A percentile compares a stretch with the other conserved stretches of the same genome.
Evolutionary conservation across 2,797 vertebrate genomes (phyloP).

Genomic region (Chromis chromis): DNA sequence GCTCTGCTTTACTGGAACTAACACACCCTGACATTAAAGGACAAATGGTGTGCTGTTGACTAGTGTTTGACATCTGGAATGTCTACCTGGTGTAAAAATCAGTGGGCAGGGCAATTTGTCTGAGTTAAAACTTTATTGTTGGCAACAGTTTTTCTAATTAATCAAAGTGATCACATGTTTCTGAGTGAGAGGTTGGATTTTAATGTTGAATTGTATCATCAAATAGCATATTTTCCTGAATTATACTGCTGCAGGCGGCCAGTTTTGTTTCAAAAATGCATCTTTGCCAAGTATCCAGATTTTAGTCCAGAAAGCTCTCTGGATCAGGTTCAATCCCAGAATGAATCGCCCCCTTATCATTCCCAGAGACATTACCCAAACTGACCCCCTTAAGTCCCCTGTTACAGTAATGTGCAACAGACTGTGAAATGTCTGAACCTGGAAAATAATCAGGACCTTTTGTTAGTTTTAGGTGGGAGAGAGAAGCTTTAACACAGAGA

Average conservation of each 20-base stretch:
- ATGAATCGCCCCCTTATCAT: constrained; percentile 47
- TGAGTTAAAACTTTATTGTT: not conserved
- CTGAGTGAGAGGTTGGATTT: not conserved
- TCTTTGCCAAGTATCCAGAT: constrained; percentile 23
- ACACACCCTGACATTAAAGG: constrained; percentile 42
- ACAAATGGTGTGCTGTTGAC: constrained; percentile 33
- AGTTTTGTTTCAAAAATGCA: constrained; percentile 1
- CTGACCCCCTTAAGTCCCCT: constrained; percentile 61
- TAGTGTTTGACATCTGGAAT: constrained; percentile 34
- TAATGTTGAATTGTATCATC: not conserved
- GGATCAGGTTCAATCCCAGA: constrained; percentile 23
- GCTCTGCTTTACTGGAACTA: constrained; percentile 15
- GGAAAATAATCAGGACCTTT: constrained; percentile 71
- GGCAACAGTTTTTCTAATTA: not conserved
- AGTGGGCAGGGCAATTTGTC: not conserved
- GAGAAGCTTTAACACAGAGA: constrained; percentile 41
- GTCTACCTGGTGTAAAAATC: constrained; percentile 4
- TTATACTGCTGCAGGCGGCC: not conserved
- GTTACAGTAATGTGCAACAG: constrained; percentile 76
- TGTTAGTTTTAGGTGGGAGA: constrained; percentile 62
- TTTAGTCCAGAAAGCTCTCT: constrained; percentile 23
- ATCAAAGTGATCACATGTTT: not conserved
- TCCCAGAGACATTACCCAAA: constrained; percentile 56
- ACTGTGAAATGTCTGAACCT: constrained; percentile 75
- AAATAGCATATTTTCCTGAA: not conserved